Conservation (phyloP, 2,888 invertebrate genomes). For the Dinocampus coccinellae region DNA sequence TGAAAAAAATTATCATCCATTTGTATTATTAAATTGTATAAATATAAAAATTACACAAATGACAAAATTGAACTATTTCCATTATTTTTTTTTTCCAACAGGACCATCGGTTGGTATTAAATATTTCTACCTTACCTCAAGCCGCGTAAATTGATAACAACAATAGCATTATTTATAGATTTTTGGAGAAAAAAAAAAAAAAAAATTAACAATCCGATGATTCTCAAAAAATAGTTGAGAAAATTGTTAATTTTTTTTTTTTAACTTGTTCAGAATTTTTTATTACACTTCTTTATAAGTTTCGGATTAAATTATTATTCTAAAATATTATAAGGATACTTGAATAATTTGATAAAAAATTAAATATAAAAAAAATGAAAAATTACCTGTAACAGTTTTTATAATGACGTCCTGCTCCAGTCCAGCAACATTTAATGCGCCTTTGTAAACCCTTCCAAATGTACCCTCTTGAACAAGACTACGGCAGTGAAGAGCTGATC, state of each 20-base stretch:
- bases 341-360: neutral
- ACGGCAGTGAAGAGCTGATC: constrained; percentile 75
- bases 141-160: neutral
- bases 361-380: no score
- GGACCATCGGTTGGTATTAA: constrained; percentile 24
- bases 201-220: neutral
- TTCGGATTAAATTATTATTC: neutral
- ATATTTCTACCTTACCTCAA: constrained; percentile 36
- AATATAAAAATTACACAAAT: no score
- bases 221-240: neutral
- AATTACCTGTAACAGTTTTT: constrained; percentile 88
- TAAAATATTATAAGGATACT: neutral
- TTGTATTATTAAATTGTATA: neutral
- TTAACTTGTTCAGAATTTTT: no score
- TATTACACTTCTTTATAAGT: no score
- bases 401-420: constrained; percentile 83
- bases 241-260: neutral
- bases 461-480: constrained; percentile 84
- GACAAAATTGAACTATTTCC: constrained; percentile 13
- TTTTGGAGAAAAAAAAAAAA: neutral
- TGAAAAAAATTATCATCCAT: constrained; percentile 59
- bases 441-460: constrained; percentile 88
- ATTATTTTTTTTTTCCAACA: neutral
- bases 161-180: neutral
- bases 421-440: constrained; percentile 76